Evolutionary conservation across 2,797 vertebrate species (phyloP).

Genomic region (Anniella stebbinsi): DNA sequence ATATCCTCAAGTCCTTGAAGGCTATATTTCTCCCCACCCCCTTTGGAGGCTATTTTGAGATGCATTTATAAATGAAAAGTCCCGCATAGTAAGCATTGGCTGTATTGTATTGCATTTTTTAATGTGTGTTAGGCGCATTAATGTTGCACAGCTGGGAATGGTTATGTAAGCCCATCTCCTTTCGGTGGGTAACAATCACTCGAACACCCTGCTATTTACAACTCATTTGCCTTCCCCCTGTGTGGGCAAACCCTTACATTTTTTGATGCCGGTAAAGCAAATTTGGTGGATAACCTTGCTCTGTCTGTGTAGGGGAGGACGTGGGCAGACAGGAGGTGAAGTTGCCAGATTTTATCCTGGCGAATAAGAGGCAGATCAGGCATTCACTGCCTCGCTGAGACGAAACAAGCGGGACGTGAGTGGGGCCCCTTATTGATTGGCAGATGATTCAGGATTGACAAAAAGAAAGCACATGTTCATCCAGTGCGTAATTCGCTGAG

Average conservation of each 20-base stretch:
- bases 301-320: not conserved
- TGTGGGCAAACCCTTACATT: not conserved
- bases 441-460: not conserved
- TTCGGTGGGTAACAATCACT: not conserved
- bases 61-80: not conserved
- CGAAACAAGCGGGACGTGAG: not conserved
- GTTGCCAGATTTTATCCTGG: not conserved
- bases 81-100: not conserved
- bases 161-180: conserved; percentile 17
- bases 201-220: conserved; percentile 8
- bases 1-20: not conserved
- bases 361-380: not conserved
- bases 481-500: not conserved
- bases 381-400: not conserved
- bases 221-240: not conserved
- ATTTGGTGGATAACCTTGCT: not conserved
- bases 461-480: not conserved
- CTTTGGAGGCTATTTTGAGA: conserved; percentile 14
- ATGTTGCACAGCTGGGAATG: not conserved
- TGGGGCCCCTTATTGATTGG: not conserved
- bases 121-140: not conserved
- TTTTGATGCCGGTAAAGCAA: not conserved
- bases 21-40: not conserved
- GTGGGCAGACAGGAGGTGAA: not conserved
- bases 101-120: not conserved